Base-by-base conservation (phyloP, 2,113 vertebrate genomes). In the Thoracochromis brauschi region DNA sequence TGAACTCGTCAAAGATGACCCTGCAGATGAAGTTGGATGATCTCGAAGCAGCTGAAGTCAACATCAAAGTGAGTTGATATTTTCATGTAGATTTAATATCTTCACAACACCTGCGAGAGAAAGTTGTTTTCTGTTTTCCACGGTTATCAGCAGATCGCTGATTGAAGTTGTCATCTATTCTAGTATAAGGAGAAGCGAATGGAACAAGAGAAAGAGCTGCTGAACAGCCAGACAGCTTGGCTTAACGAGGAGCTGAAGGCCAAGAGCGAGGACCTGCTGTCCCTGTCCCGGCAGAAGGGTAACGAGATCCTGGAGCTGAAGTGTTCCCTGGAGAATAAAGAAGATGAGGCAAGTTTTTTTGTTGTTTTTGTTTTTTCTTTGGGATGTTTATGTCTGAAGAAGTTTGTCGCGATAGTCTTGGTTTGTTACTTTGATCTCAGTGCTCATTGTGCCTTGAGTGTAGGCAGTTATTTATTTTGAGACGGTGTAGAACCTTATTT, bases 111-210 rank as follows among this genome's bases (percentile, higher is more conserved):
- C 16, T 31, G 24, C 0, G 19, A 29, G 42, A 75, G 71, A 49
- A 29, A 49, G 42, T 19, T 5, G 71, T 31, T 5, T 75, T 47
- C 24, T 26, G 24, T 26, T 75, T 1, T 49, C 7, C 0, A 0
- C 0, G 17, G 42, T 73, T 73, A 45, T 73, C 21, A 1, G 42
- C 12, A 68, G 71, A 17, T 35, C 4, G 0, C 13, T 82, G 3
- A 88, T 26, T 47, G 5, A 29, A 53, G 11, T 53, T 38, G 3
- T 84, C 1, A 2, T 94, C 5, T 68, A 83, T 85, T 91, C 49
- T 85, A 99, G 99, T 98, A 98, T 94, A 97, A 97, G 55, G 99
- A 99, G 93, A 98, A 97, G 86, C 97, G 99, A 7, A 96, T 99
- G 96, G 98, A 98, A 16, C 98, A 99, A 92, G 99, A 99, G 89